Evolutionary conservation across 1,140 invertebrate species (phyloP).

Genomic region (Cyrtorhinus lividipennis): DNA sequence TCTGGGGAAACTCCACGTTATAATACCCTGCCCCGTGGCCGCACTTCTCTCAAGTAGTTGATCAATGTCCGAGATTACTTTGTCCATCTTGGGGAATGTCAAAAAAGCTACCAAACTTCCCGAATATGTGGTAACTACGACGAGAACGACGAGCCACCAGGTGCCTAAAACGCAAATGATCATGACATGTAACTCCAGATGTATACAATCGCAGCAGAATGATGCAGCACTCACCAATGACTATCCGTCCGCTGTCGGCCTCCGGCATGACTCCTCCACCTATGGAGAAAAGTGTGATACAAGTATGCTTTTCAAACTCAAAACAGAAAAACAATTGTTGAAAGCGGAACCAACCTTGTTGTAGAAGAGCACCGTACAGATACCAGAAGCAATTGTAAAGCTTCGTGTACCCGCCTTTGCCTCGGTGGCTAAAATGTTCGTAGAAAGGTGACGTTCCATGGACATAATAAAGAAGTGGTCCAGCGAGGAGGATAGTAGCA

Average conservation of each 20-base stretch:
- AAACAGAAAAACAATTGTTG: too few relatives aligned
- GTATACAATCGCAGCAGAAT: too few relatives aligned
- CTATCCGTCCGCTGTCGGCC: constrained; percentile 70
- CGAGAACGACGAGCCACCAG: constrained; percentile 86
- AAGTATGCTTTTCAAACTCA: too few relatives aligned
- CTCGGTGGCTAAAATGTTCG: constrained; percentile 36
- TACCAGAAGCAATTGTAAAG: constrained; percentile 76
- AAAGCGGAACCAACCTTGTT: constrained; percentile 75
- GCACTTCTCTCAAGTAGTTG: constrained; percentile 46
- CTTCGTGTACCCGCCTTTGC: constrained; percentile 44
- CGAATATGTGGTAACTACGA: constrained; percentile 81
- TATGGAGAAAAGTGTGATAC: too few relatives aligned
- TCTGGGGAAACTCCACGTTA: constrained; percentile 59
- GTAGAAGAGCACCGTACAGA: constrained; percentile 72
- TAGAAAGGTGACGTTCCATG: constrained; percentile 57
- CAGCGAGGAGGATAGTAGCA: constrained; percentile 53
- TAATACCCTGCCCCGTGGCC: constrained; percentile 29
- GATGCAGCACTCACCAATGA: constrained; percentile 52
- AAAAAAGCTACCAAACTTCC: constrained; percentile 86
- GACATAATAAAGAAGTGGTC: constrained; percentile 60
- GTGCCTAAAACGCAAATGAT: constrained; percentile 34
- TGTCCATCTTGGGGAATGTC: constrained; percentile 76
- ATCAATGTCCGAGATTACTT: constrained; percentile 53
- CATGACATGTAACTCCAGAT: too few relatives aligned
- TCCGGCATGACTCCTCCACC: constrained; percentile 71